Evolutionary conservation across 2,113 vertebrate genomes (phyloP), one percentile per base, ranked within the genome.

Genomic region (Leptosomus discolor): DNA sequence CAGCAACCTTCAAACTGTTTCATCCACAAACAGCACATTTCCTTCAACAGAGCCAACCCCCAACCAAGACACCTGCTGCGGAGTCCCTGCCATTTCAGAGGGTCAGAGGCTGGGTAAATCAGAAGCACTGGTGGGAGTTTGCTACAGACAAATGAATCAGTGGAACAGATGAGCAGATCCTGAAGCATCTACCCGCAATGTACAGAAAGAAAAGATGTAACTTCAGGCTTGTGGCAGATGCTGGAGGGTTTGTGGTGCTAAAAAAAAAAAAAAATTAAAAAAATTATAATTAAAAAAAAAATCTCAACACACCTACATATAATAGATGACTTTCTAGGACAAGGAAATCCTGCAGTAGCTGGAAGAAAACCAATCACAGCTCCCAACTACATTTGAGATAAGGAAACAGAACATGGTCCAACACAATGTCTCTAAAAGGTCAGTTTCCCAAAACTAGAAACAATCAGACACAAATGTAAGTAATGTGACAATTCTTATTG

Each of bases 181-280:
- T 68, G 45, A 78, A 78, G 91, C 77, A 93, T 34, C 92, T 90
- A 91, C 70, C 76, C 50, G 6, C 87, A 39, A 37, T 1, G 34
- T 56, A 50, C 57, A 93, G 65, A 75, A 75, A 85, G 64, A 84
- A 79, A 81, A 85, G 36, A 76, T 75, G 39, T 10, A 22, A 91
- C 85, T 92, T 96, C 84, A 90, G 77, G 57, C 93, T 91, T 32
- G 67, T 93, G 85, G 90, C 96, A 96, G 93, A 87, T 96, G 90
- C 84, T 84, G 48, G 56, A 90, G 43, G 64, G 84, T 71, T 96
- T 94, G 46, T 60, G 69, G 60, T 81, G 60, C 80, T 89, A 88
- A 86, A 96, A 94, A 86, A 20, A 64, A 43, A 29, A 11, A 23
- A 24, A 23, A 24, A 34, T 5, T 18, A 50, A 39, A 37, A 46